A percentile compares a stretch with the other conserved stretches of the same genome.
These are phyloP conservation scores for Tineola bisselliella DNA, from an alignment of 2,888 invertebrate species.

Conservation along the genomic window DNA sequence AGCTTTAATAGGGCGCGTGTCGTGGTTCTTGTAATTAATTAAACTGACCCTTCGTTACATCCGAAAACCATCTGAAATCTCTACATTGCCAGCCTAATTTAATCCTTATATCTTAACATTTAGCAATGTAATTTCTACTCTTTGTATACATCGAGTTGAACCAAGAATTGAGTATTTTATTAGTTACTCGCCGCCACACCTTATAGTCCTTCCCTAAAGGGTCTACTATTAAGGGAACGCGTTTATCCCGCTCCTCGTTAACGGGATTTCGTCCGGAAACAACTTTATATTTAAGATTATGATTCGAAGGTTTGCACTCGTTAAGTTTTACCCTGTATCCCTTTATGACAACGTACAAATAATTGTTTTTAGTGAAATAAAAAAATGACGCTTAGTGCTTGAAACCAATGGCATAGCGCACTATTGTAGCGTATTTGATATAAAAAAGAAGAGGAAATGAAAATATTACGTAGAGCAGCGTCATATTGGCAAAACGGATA, in stretches of 20 bases:
- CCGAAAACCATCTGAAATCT: constrained; percentile 5
- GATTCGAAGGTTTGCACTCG: background rate
- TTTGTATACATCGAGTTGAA: background rate
- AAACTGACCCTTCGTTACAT: constrained; percentile 36
- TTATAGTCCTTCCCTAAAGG: constrained; percentile 40
- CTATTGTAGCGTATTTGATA: no score
- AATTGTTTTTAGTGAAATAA: no score
- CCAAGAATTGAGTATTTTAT: constrained; percentile 46
- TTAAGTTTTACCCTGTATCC: background rate
- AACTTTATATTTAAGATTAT: constrained; percentile 33
- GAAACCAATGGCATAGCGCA: no score
- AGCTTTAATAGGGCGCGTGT: constrained; percentile 50
- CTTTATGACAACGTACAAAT: no score
- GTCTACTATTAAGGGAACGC: constrained; percentile 34
- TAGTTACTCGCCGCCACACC: constrained; percentile 35
- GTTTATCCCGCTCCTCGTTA: constrained; percentile 31
- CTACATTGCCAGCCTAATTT: background rate
- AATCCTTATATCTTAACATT: background rate
- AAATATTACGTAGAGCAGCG: background rate
- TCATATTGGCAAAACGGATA: constrained; percentile 1
- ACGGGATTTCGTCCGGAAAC: constrained; percentile 21
- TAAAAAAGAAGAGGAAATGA: background rate
- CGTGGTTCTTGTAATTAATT: constrained; percentile 52
- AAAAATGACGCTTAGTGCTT: no score
- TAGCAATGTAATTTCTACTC: background rate